These are phyloP conservation scores for Ophonus ardosiacus DNA, from an alignment of 2,888 invertebrate species.

Conservation along the genomic window DNA sequence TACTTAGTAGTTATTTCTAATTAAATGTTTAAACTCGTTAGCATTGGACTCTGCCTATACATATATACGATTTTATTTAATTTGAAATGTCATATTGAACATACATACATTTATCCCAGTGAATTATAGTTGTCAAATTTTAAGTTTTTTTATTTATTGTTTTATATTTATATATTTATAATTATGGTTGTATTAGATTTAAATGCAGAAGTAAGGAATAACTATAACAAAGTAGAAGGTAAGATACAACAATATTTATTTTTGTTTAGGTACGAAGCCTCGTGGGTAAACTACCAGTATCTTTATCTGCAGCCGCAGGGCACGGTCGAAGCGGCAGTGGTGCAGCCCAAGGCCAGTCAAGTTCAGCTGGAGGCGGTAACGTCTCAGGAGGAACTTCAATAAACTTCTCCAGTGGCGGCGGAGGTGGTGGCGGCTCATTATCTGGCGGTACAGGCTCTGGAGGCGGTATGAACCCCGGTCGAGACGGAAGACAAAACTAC, in stretches of 20 bases:
- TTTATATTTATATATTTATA: neutral
- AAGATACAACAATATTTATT: neutral
- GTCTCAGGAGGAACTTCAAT: constrained; percentile 78
- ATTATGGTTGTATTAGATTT: neutral
- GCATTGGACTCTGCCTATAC: neutral
- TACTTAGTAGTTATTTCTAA: too few species aligned
- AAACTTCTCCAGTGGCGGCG: constrained; percentile 77
- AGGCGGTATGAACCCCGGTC: constrained; percentile 78
- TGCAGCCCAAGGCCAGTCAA: constrained; percentile 75
- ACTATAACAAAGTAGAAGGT: neutral
- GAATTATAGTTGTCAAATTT: neutral
- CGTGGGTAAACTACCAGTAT: constrained; percentile 80
- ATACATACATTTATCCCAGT: neutral
- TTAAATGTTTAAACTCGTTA: neutral
- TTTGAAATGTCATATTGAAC: neutral
- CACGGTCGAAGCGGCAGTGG: constrained; percentile 84
- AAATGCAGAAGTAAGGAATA: neutral
- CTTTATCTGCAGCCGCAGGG: constrained; percentile 87
- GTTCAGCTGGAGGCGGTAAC: constrained; percentile 71
- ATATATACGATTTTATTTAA: neutral
- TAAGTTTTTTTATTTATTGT: neutral
- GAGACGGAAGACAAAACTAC: constrained; percentile 90
- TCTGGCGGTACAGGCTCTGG: constrained; percentile 82
- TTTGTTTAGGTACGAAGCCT: constrained; percentile 74
- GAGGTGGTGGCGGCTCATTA: constrained; percentile 74